Evolutionary conservation across 2,113 vertebrate species (phyloP).

Genomic region (Lepidothrix coronata): DNA sequence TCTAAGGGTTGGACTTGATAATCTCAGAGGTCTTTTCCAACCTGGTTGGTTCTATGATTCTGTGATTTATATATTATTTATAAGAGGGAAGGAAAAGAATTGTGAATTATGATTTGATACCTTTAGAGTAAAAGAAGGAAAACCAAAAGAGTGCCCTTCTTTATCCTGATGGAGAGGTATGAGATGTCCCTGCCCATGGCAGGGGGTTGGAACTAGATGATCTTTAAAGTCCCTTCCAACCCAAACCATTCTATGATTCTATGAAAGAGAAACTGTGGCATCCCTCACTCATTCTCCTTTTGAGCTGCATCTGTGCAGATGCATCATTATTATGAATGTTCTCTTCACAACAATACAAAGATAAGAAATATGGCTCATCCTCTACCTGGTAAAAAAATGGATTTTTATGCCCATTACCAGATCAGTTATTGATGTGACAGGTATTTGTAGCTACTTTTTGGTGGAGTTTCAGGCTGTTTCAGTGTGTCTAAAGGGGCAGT

Average conservation of each 20-base stretch:
- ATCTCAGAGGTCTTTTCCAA: no score
- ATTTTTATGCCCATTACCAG: not conserved
- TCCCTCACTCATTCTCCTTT: not conserved
- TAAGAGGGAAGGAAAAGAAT: not conserved
- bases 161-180: not conserved
- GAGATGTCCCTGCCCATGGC: not conserved
- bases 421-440: not conserved
- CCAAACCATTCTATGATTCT: not conserved
- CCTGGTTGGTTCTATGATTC: no score
- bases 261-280: not conserved
- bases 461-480: not conserved
- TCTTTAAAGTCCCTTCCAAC: not conserved
- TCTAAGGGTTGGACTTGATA: no score
- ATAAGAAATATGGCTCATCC: not conserved
- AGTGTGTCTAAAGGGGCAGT: not conserved
- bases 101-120: not conserved
- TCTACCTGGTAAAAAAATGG: not conserved
- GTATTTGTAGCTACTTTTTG: not conserved
- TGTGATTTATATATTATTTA: not conserved
- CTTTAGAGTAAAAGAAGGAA: not conserved
- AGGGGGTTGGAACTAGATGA: not conserved
- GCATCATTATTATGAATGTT: not conserved
- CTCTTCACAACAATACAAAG: not conserved
- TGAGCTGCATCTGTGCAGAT: not conserved
- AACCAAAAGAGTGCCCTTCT: not conserved